These are phyloP conservation scores for Antennarius striatus DNA, from an alignment of 2,113 vertebrate species.

Conservation along the genomic window DNA sequence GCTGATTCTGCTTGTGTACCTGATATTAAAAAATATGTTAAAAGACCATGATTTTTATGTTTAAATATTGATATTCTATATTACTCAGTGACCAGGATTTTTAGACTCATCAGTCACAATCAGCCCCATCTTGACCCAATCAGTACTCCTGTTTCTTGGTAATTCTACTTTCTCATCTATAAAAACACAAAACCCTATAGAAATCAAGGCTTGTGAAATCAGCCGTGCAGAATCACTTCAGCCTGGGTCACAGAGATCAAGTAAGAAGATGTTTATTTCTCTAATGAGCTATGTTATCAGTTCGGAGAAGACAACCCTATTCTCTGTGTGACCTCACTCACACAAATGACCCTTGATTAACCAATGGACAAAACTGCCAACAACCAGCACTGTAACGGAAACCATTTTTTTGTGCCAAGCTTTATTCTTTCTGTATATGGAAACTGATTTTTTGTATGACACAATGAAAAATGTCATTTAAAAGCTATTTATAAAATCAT, in stretches of 20 bases:
- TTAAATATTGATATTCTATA: neutral
- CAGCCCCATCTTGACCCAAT: slow-evolving; percentile 56
- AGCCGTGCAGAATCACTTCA: slow-evolving; percentile 53
- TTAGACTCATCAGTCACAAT: slow-evolving; percentile 49
- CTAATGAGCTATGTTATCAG: slow-evolving; percentile 69
- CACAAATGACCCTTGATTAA: slow-evolving; percentile 38
- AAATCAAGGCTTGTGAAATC: slow-evolving; percentile 76
- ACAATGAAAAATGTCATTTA: no score
- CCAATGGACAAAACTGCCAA: slow-evolving; percentile 6
- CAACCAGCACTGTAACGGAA: neutral
- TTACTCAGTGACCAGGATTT: neutral
- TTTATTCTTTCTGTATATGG: no score
- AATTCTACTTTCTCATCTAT: slow-evolving; percentile 65
- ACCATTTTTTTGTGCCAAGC: no score
- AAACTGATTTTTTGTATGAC: neutral
- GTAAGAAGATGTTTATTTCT: slow-evolving; percentile 57
- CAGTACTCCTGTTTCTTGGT: slow-evolving; percentile 69
- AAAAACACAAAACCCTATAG: slow-evolving; percentile 74
- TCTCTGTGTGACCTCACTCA: slow-evolving; percentile 52
- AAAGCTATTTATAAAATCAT: no score
- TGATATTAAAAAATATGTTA: no score
- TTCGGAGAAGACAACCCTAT: slow-evolving; percentile 47
- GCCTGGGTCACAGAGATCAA: slow-evolving; percentile 61
- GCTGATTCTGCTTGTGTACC: neutral
- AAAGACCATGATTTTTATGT: neutral